Base-by-base conservation (phyloP, 2,113 vertebrate genomes). In the Lethenteron reissneri region DNA sequence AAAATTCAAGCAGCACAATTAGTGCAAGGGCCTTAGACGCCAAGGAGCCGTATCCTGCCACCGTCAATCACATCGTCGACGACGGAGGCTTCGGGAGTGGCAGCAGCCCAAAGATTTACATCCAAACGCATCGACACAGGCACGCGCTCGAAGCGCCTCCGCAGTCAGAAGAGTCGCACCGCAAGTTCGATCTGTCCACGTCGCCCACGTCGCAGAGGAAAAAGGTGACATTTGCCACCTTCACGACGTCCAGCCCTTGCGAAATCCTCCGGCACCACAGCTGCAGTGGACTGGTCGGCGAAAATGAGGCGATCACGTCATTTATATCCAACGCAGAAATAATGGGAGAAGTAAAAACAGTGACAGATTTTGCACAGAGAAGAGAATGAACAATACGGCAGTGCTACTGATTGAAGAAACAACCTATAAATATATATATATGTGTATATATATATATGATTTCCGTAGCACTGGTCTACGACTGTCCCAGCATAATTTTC, bases 211-310 rank as follows among this genome's bases (percentile, higher is more conserved):
- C 94, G 76, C 97, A 99, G 74, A 83, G 92, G 79, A 99, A 97
- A 81, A 81, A 91, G 74, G 94, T 99, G 74, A 99, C 97, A 81
- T 99, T 99, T 74, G 96, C 92, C 79, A 97, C 94, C 70, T 99
- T 99, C 2, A 87, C 87, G 80, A 11, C 64, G 25, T 19, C 70
- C 11, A 56, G 70, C 70, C 17, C 41, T 10, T 25, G n/a, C n/a
- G 70, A 19, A 19, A 83, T 92, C 73, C 94, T 92, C 76, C 41
- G 41, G 41, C 41, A 41, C 6, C 41, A 41, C 41, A 41, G 41
- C 41, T 41, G 41, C 41, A 41, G 41, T 41, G 41, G 41, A 41
- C 41, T 41, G 5, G 41, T 41, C 41, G 6, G 41, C 41, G 41
- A 41, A 41, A 41, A 41, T 41, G 41, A 41, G 41, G 41, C 41